These are phyloP conservation scores for Microctonus hyperodae DNA, from an alignment of 2,888 invertebrate species.

Conservation along the genomic window DNA sequence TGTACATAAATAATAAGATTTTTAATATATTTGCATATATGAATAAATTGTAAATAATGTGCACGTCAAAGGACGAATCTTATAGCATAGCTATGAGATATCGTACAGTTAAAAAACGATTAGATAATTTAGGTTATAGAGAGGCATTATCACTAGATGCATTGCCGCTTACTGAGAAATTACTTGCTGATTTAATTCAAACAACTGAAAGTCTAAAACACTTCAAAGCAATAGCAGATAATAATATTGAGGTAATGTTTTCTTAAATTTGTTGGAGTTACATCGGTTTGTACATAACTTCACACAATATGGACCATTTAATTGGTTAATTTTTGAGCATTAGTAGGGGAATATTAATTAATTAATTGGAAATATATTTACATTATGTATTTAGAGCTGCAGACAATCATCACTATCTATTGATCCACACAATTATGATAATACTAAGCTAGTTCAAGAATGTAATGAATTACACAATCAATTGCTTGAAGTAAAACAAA, in stretches of 20 bases:
- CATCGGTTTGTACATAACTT: constrained; percentile 20
- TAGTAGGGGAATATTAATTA: background rate
- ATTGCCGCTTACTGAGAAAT: constrained; percentile 79
- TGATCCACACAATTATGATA: constrained; percentile 84
- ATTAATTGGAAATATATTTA: constrained; percentile 5
- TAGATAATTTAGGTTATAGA: constrained; percentile 84
- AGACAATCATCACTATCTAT: constrained; percentile 67
- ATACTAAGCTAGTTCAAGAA: constrained; percentile 77
- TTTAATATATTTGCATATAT: too few relatives aligned
- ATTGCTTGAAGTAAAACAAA: constrained; percentile 72
- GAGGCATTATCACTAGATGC: constrained; percentile 79
- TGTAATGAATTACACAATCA: constrained; percentile 77
- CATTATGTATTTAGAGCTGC: constrained; percentile 40
- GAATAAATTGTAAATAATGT: constrained; percentile 18
- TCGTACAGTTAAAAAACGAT: constrained; percentile 71
- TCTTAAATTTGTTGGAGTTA: background rate
- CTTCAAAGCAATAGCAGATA: constrained; percentile 79
- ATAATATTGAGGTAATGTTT: constrained; percentile 69
- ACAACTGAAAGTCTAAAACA: constrained; percentile 88
- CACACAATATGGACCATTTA: background rate
- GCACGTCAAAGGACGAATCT: constrained; percentile 38
- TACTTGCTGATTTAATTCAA: constrained; percentile 83
- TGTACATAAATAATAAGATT: too few relatives aligned
- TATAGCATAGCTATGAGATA: constrained; percentile 57
- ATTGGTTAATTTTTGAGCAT: background rate